Base-by-base conservation (phyloP, 23 tunicate genomes). In the Oikopleura vanhoeffeni region DNA sequence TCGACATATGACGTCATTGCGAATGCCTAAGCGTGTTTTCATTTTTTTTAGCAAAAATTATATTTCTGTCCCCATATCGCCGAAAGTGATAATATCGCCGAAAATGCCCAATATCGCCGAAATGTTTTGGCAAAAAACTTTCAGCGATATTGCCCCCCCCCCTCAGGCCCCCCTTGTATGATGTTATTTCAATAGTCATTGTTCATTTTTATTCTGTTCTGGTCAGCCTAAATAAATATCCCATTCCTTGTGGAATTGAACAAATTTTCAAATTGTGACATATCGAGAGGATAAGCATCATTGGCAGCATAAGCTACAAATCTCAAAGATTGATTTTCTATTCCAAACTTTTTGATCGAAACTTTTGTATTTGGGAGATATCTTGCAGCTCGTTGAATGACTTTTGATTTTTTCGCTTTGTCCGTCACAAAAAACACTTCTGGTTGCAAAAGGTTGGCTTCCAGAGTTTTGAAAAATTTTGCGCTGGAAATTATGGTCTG, bases 271-370 rank as follows among this genome's bases (percentile, higher is more conserved):
- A 91, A 94, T 84, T 94, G 98, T 41, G 91, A 89, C 98, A 94
- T 94, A 40, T 94, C 98, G 0, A 94, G 85, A 28, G 98, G 98
- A 57, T 84, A 94, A 40, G 98, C 98, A 33, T 90, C 94, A 57
- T 83, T 76, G 40, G 76, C 33, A 40, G 41, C 60, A 92, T 89
- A 89, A 0, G 95, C 94, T 8, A 94, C 18, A 41, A 89, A 94
- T 1, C 98, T 39, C 18, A 76, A 13, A 13, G 39, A 33, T 33
- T 76, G 39, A 33, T 33, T 36, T 8, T 76, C 39, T 33, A 34
- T 76, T 18, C 83, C 39, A 76, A 33, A 28, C 28, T 34, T 76
- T 34, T 76, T 33, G 13, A 33, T 13, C 13, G 64, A 41, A 85
- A 86, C 85, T 92, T 92, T 28, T 89, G 92, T 41, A 89, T 49